Conservation (phyloP, 2,888 invertebrate species). For the Dicyrtoma fusca region DNA sequence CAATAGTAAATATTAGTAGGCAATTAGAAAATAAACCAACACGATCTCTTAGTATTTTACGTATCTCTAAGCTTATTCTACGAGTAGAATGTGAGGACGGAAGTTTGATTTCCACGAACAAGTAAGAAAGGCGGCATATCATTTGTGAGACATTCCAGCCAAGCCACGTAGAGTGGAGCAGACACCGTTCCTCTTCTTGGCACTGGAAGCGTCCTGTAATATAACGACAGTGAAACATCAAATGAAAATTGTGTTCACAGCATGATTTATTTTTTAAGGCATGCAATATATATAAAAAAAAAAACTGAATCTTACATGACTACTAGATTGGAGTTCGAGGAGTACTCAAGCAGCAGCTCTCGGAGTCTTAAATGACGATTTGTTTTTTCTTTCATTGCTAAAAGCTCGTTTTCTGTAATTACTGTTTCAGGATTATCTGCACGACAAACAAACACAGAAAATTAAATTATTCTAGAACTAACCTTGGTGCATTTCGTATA, state of each 20-base stretch:
- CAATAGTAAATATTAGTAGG: no score
- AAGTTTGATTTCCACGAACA: conserved; percentile 42
- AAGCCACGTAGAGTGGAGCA: conserved; percentile 91
- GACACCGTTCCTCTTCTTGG: conserved; percentile 88
- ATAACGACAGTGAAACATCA: conserved; percentile 26
- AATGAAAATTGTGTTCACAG: no score
- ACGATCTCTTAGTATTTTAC: no score
- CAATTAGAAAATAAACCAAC: no score
- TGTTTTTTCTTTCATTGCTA: conserved; percentile 82
- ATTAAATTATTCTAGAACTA: not conserved
- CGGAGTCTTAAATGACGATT: conserved; percentile 86
- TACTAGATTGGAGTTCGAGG: conserved; percentile 78
- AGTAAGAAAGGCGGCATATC: conserved; percentile 75
- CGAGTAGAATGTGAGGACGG: conserved; percentile 41
- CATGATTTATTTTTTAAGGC: not conserved
- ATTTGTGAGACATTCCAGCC: conserved; percentile 86
- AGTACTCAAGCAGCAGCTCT: conserved; percentile 81
- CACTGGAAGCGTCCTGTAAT: conserved; percentile 83
- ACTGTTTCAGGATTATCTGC: conserved; percentile 60
- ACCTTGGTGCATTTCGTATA: no score
- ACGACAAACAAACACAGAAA: no score
- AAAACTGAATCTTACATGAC: conserved; percentile 74
- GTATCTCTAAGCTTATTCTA: not conserved
- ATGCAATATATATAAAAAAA: conserved; percentile 20
- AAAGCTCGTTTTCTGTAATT: conserved; percentile 77